Percentiles rank a stretch among this genome's conserved stretches.
These are phyloP conservation scores for Hestina assimilis DNA, from an alignment of 1,140 invertebrate species.

Conservation along the genomic window DNA sequence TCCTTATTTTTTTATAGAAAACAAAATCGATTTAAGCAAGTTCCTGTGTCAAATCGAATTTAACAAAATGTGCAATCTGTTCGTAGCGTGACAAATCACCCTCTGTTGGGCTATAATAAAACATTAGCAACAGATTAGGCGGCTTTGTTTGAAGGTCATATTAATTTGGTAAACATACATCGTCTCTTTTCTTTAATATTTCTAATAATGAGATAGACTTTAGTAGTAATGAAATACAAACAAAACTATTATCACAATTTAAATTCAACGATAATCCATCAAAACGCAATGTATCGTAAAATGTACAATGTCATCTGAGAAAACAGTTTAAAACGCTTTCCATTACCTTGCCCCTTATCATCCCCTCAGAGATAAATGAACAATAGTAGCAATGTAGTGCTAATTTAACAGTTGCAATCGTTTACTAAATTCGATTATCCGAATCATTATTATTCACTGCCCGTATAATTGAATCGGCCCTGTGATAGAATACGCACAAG, in stretches of 20 bases:
- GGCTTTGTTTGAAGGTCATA: slow-evolving; percentile 37
- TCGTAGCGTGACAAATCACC: slow-evolving; percentile 50
- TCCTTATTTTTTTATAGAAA: too few relatives aligned
- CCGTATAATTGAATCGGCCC: slow-evolving; percentile 17
- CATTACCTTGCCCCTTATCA: not conserved
- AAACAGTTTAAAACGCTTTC: not conserved
- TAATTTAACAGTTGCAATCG: not conserved
- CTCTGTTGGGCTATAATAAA: slow-evolving; percentile 43
- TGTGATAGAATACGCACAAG: slow-evolving; percentile 8
- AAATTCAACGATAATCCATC: too few relatives aligned
- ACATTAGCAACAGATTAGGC: slow-evolving; percentile 55
- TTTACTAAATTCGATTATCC: slow-evolving; percentile 13
- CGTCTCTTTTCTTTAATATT: slow-evolving; percentile 6
- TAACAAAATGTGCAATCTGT: slow-evolving; percentile 49
- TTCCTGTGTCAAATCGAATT: slow-evolving; percentile 50
- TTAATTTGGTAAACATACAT: slow-evolving; percentile 25
- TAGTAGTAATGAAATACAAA: too few relatives aligned
- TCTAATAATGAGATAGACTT: not conserved
- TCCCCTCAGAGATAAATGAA: not conserved
- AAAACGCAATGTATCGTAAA: not conserved
- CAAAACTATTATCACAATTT: too few relatives aligned
- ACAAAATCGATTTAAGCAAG: slow-evolving; percentile 23
- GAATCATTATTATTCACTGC: slow-evolving; percentile 9
- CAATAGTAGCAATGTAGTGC: not conserved
- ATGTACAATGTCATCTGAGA: not conserved